Percentiles rank a stretch among this genome's conserved stretches.
Conservation (phyloP, 2,113 vertebrate genomes). For the Syrrhaptes paradoxus region DNA sequence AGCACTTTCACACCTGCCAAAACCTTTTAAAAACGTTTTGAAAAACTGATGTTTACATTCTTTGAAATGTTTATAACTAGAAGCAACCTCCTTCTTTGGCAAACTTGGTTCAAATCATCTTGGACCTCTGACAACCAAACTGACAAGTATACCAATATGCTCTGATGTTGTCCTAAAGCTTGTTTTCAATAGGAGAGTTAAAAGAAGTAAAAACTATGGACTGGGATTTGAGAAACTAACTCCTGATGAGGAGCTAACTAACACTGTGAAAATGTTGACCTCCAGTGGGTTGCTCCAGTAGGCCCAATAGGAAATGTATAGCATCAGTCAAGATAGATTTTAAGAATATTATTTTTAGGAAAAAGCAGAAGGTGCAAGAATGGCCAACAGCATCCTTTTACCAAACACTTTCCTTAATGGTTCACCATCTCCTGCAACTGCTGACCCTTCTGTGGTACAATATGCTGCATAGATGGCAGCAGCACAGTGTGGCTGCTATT, state of each 20-base stretch:
- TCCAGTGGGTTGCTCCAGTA: neutral
- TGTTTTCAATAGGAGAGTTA: neutral
- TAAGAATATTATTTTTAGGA: neutral
- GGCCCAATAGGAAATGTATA: neutral
- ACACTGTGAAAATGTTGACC: neutral
- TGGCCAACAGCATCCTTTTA: neutral
- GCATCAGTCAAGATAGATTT: neutral
- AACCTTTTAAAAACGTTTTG: neutral
- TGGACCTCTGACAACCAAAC: neutral
- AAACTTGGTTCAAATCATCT: constrained; percentile 9
- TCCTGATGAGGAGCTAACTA: neutral
- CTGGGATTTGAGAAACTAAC: neutral
- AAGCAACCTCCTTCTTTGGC: neutral
- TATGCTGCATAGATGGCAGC: neutral
- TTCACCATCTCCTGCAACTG: neutral
- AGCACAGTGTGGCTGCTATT: neutral
- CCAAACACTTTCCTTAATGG: neutral
- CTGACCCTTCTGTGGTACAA: neutral
- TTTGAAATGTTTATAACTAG: neutral
- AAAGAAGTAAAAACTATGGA: neutral
- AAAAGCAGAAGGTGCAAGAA: neutral
- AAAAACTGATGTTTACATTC: constrained; percentile 9
- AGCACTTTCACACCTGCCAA: constrained; percentile 23
- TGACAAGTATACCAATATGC: accelerated
- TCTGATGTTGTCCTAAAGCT: neutral